phyloP scores from a whole-genome alignment of 2,113 vertebrate genomes.

The Melanocharis versteri region DNA sequence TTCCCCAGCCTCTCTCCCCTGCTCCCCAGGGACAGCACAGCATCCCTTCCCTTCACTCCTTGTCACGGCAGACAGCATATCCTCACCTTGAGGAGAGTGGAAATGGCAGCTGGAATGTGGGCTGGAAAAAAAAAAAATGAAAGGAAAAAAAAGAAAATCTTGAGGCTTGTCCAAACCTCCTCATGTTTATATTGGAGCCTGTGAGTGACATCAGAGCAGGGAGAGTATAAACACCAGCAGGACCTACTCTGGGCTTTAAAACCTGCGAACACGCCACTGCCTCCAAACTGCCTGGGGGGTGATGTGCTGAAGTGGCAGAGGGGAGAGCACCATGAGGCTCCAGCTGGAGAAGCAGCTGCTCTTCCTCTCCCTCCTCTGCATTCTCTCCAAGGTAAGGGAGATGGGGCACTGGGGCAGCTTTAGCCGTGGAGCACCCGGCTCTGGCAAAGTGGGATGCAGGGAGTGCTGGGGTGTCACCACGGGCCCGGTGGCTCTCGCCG shows the following conservation, averaged over 20 bases:
- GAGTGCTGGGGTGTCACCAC: neutral
- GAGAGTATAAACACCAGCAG: slow-evolving; percentile 72
- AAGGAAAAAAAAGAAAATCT: neutral
- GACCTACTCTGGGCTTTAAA: slow-evolving; percentile 48
- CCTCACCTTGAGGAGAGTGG: slow-evolving; percentile 61
- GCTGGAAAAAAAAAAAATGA: neutral
- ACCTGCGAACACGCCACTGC: slow-evolving; percentile 32
- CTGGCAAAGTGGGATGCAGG: neutral
- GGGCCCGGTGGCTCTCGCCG: neutral
- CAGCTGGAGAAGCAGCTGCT: slow-evolving; percentile 53
- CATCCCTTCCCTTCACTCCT: neutral
- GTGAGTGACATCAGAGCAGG: slow-evolving; percentile 71
- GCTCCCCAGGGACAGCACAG: neutral
- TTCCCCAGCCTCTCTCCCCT: neutral
- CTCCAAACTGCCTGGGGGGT: slow-evolving; percentile 43
- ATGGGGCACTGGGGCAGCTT: neutral
- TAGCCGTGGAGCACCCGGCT: neutral
- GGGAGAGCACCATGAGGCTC: slow-evolving; percentile 57
- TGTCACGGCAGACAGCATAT: neutral
- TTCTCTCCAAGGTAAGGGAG: slow-evolving; percentile 71
- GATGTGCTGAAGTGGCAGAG: slow-evolving; percentile 38
- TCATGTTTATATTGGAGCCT: slow-evolving; percentile 74
- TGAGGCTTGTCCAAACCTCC: slow-evolving; percentile 67
- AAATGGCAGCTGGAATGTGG: slow-evolving; percentile 68
- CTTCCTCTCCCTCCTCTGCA: slow-evolving; percentile 59